These are phyloP conservation scores for Melipona quadrifasciata DNA, from an alignment of 1,140 invertebrate species.

Conservation along the genomic window DNA sequence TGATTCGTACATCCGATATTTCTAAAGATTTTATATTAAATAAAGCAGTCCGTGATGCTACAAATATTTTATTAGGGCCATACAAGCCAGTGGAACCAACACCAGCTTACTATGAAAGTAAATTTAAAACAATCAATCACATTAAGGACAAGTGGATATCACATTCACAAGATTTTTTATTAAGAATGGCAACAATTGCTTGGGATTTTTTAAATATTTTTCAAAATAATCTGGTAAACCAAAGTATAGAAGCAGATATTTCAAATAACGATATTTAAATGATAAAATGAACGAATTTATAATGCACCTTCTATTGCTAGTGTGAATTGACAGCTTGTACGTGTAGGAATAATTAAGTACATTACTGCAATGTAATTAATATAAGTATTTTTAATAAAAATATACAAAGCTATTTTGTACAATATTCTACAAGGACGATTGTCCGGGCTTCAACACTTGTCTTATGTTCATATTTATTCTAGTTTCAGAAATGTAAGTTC, in stretches of 20 bases:
- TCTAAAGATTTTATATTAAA: conserved; percentile 52
- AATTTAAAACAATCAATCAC: background rate
- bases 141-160: conserved; percentile 16
- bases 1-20: conserved; percentile 35
- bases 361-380: conserved; percentile 16
- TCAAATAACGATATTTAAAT: conserved; percentile 7
- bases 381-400: conserved; percentile 55
- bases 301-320: background rate
- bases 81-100: background rate
- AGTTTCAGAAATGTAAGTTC: conserved; percentile 83
- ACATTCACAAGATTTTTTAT: conserved; percentile 51
- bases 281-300: background rate
- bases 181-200: conserved; percentile 59
- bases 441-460: conserved; percentile 84
- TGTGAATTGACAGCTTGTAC: conserved; percentile 23
- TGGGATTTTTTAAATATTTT: conserved; percentile 64
- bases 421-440: conserved; percentile 64
- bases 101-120: background rate
- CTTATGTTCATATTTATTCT: conserved; percentile 91
- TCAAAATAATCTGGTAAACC: background rate
- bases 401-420: conserved; percentile 44
- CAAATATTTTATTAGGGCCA: conserved; percentile 49
- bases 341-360: background rate
- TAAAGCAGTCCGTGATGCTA: conserved; percentile 56
- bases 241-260: background rate